Conservation (phyloP, 2,797 vertebrate genomes). For the Cossypha dichroa region DNA sequence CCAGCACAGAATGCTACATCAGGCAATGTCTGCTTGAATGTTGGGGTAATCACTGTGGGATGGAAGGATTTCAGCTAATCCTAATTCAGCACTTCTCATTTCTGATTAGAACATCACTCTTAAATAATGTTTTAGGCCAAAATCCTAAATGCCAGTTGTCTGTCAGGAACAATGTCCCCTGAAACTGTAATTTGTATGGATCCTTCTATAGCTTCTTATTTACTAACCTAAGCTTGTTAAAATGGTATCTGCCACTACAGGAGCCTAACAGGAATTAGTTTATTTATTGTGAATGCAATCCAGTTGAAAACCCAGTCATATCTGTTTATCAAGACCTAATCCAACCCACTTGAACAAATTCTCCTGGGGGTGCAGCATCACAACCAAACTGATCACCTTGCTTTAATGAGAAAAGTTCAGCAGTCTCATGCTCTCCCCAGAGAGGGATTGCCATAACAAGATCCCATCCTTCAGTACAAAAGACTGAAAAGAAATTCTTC, state of each 20-base stretch:
- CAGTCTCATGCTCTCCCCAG: background rate
- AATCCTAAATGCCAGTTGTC: background rate
- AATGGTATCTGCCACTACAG: background rate
- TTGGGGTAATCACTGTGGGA: background rate
- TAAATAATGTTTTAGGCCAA: background rate
- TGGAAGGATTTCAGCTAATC: constrained; percentile 1
- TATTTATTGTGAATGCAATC: background rate
- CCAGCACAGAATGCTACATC: background rate
- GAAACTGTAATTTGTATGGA: background rate
- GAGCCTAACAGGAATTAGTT: background rate
- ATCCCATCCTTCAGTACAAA: background rate
- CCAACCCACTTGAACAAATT: background rate
- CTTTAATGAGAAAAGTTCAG: background rate
- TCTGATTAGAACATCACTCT: background rate
- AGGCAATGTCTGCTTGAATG: background rate
- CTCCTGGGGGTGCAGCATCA: background rate
- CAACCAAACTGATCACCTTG: background rate
- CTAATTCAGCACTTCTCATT: background rate
- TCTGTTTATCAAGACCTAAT: background rate
- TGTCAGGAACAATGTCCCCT: background rate
- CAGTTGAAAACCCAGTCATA: background rate
- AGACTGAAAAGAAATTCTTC: background rate
- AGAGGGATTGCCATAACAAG: background rate
- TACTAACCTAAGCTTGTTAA: background rate
- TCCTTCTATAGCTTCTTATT: background rate